phyloP scores from a whole-genome alignment of 2,888 invertebrate genomes.

The Tipula unca region DNA sequence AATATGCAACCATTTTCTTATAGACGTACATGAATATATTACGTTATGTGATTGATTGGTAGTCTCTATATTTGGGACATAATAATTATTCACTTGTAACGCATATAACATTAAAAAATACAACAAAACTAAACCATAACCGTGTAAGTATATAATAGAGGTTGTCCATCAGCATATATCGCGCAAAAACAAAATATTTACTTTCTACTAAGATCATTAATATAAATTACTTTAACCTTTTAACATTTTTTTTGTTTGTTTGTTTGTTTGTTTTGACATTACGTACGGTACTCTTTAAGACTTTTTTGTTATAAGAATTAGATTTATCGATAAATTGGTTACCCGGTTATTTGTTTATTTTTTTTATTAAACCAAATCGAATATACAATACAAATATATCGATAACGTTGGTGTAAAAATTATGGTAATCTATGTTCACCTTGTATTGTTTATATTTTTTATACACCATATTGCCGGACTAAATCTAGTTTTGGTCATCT shows the following conservation, averaged over 20 bases:
- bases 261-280: background rate
- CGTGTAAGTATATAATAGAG: background rate
- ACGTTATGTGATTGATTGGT: background rate
- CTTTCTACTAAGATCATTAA: slow-evolving; percentile 1
- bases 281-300: background rate
- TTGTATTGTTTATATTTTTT: background rate
- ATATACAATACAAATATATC: background rate
- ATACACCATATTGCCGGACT: background rate
- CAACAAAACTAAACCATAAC: too few relatives aligned
- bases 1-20: background rate
- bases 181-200: background rate
- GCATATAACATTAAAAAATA: background rate
- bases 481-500: background rate
- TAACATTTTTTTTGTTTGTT: background rate
- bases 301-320: background rate
- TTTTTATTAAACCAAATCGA: background rate
- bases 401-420: background rate
- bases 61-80: background rate
- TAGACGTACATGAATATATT: background rate
- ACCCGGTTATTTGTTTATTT: background rate
- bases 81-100: background rate
- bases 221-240: background rate
- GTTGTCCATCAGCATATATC: background rate
- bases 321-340: background rate
- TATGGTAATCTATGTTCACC: background rate